Conservation (phyloP, 2,888 invertebrate genomes). For the Aquatica leii region DNA sequence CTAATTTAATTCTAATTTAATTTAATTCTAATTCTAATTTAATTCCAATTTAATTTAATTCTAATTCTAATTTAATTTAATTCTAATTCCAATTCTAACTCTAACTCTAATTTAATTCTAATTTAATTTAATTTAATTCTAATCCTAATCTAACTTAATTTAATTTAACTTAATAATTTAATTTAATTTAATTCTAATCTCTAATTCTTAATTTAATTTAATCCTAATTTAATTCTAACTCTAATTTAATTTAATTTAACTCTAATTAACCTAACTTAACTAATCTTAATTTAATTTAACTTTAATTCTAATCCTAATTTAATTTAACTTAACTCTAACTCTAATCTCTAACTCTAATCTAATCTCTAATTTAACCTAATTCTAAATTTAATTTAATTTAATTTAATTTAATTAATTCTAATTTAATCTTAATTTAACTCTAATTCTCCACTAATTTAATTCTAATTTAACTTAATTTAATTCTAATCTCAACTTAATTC, state of each 20-base stretch:
- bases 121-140: background rate
- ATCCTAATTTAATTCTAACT: conserved; percentile 27
- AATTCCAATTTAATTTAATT: no score
- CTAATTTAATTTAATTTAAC: conserved; percentile 35
- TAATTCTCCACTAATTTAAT: no score
- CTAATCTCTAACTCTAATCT: conserved; percentile 30
- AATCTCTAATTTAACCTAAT: no score
- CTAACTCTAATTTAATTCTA: background rate
- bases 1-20: no score
- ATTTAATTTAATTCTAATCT: conserved; percentile 14
- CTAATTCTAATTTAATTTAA: no score
- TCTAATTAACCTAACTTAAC: conserved; percentile 34
- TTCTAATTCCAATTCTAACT: no score
- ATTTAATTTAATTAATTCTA: conserved; percentile 34
- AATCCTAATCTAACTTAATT: conserved; percentile 10
- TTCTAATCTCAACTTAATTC: conserved; percentile 38
- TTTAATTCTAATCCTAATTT: conserved; percentile 22
- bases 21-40: no score
- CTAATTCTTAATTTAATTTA: conserved; percentile 33
- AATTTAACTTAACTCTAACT: conserved; percentile 24
- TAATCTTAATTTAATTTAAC: conserved; percentile 39
- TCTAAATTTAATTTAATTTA: no score
- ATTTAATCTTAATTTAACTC: no score
- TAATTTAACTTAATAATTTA: conserved; percentile 32
- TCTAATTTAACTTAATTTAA: no score